Base-by-base conservation (phyloP, 2,888 invertebrate species). In the Archips xylosteana region DNA sequence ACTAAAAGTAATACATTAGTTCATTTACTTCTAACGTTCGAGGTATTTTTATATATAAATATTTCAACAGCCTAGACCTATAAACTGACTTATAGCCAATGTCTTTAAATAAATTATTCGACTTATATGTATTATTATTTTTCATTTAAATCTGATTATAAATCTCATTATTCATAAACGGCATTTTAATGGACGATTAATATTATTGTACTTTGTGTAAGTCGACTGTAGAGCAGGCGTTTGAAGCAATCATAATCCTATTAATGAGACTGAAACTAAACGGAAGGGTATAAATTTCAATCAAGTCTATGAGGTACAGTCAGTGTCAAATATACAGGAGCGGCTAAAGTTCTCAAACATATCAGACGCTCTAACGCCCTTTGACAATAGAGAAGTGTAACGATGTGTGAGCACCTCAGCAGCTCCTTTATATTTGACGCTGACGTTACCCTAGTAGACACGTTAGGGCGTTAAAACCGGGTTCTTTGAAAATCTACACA, bases 181-280 rank as follows among this genome's bases (percentile, higher is more conserved):
- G n/a, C 6, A 66, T 65, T 65, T 39, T 65, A 71, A 65, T 71
- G 65, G 71, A 65, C 65, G 71, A 60, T 66, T 12, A 66, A 13
- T 60, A 45, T 61, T 73, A 73, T 69, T 71, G 70, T 71, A 71
- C 70, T 65, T 39, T 59, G 23, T 32, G 39, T 59, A 64, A 23
- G 8, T 23, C 15, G 15, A 57, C 32, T 57, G 57, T 32, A 32
- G 57, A 57, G 32, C 57, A 32, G 57, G 3, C 57, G 32, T 57
- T 57, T 12, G 12, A 57, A 32, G 12, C 57, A 32, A 23, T 54
- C 9, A 2, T 57, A 57, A 39, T 39, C 10, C 45, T 10, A 45
- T 3, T 45, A 45, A 23, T 23, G 23, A 23, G 1, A 23, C 23
- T 23, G 23, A 23, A 23, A 23, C 23, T 23, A 23, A 23, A 23